Evolutionary conservation across 2,797 vertebrate species (phyloP), one percentile per base, ranked within the genome.

Genomic region (Perodicticus potto): DNA sequence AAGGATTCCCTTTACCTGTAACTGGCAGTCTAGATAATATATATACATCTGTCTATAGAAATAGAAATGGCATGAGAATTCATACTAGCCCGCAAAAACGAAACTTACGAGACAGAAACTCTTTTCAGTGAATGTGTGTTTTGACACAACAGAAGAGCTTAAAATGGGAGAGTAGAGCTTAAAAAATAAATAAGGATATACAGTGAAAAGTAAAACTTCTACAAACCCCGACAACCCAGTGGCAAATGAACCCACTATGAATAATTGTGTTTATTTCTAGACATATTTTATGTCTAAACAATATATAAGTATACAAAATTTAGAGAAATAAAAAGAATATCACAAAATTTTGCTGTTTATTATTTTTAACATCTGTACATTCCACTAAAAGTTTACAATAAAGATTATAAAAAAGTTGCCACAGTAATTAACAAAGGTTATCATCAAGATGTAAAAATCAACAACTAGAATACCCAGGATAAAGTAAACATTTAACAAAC

Each of bases 11-110:
- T 53, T 91, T 11, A 91, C 55, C 49, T 82, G 13, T 49, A 72
- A 27, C 67, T 93, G 40, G 34, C 45, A 84, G 37, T 91, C 34
- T 74, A 93, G 27, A 8, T 34, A 70, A 80, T 37, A 91, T 4
- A 74, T 29, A 85, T 59, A 12, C 16, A n/a, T 32, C 45, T 72
- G 92, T 72, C 12, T 57, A 72, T 13, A 93, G 85, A 43, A 95
- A 86, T 0, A 95, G 61, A 89, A 96, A 77, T 90, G 40, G 91
- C 81, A 67, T 37, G 45, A 92, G 53, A 95, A 92, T 84, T 83
- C 43, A 94, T 16, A 90, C 37, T 69, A 59, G 25, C 27, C 4
- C n/a, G 32, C 29, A 85, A 88, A 92, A 87, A 88, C 65, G 20
- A 89, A 85, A 87, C 2, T 78, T 90, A 83, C 12, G 93, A 77